Conservation (phyloP, 2,888 invertebrate genomes). For the Tanytarsus gracilentus region DNA sequence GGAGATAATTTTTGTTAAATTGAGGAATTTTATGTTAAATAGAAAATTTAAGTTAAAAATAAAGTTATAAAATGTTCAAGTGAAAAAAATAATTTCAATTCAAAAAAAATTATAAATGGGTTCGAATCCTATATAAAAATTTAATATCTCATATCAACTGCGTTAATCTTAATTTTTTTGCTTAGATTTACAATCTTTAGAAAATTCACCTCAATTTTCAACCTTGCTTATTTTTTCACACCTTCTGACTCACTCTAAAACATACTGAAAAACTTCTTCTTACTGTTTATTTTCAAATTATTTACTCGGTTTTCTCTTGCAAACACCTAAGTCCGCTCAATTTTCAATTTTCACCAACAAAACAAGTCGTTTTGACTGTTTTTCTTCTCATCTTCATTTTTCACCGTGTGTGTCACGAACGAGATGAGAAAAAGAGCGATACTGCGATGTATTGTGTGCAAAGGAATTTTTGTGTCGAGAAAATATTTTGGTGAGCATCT, state of each 20-base stretch:
- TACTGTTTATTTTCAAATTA: conserved; percentile 9
- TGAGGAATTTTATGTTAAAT: no score
- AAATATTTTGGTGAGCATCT: not conserved
- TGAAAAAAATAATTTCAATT: no score
- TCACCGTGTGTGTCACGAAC: conserved; percentile 11
- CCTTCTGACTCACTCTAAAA: not conserved
- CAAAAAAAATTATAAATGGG: no score
- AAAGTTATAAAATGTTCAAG: no score
- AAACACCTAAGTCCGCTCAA: not conserved
- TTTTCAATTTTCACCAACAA: not conserved
- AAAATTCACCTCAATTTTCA: not conserved
- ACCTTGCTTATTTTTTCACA: not conserved
- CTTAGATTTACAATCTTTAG: not conserved
- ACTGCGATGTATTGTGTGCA: not conserved
- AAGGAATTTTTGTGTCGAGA: not conserved
- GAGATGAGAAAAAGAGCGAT: not conserved
- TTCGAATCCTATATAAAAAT: no score
- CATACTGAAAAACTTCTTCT: not conserved
- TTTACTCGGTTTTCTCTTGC: conserved; percentile 2
- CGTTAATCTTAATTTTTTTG: no score
- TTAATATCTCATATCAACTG: no score
- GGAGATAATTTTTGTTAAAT: no score
- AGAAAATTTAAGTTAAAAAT: no score
- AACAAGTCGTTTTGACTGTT: not conserved
- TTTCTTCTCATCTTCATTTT: not conserved